A percentile compares a stretch with the other conserved stretches of the same genome.
Conservation (phyloP, 2,888 invertebrate genomes). For the Nyleta sp. region DNA sequence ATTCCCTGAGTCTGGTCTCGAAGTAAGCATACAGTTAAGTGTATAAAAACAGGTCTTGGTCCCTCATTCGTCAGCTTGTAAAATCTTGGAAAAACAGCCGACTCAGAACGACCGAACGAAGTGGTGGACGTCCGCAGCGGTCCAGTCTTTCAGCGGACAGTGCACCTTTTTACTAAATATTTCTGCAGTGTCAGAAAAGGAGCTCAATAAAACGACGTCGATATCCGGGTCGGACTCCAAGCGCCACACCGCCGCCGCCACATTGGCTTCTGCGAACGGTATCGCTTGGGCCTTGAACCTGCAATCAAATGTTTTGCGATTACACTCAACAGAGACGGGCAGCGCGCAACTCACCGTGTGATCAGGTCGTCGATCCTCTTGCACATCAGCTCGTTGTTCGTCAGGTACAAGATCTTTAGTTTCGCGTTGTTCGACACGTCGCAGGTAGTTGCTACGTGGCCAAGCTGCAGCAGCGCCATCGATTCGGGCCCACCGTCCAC, state of each 20-base stretch:
- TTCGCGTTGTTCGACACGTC: conserved; percentile 33
- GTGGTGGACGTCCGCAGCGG: conserved; percentile 63
- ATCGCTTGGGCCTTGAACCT: conserved; percentile 66
- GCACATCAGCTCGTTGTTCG: conserved; percentile 8
- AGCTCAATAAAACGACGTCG: conserved; percentile 67
- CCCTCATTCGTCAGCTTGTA: neutral
- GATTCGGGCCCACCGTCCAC: conserved; percentile 72
- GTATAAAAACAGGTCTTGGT: neutral
- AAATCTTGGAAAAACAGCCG: neutral
- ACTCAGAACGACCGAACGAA: conserved; percentile 68
- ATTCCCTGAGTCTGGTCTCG: no score
- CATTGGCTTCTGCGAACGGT: conserved; percentile 20
- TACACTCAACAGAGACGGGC: no score
- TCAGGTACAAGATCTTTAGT: conserved; percentile 42
- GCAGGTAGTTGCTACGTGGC: conserved; percentile 62
- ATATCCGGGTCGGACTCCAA: conserved; percentile 64
- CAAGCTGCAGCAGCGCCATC: conserved; percentile 71
- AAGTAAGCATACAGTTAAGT: no score
- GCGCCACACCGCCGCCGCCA: conserved; percentile 38
- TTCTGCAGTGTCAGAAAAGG: conserved; percentile 48
- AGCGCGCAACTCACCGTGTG: conserved; percentile 17
- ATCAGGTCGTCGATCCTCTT: conserved; percentile 35
- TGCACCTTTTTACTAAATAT: conserved; percentile 52
- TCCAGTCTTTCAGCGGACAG: conserved; percentile 70
- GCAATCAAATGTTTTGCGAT: conserved; percentile 30